Evolutionary conservation across 2,888 invertebrate genomes (phyloP).

Genomic region (Noctua pronuba): DNA sequence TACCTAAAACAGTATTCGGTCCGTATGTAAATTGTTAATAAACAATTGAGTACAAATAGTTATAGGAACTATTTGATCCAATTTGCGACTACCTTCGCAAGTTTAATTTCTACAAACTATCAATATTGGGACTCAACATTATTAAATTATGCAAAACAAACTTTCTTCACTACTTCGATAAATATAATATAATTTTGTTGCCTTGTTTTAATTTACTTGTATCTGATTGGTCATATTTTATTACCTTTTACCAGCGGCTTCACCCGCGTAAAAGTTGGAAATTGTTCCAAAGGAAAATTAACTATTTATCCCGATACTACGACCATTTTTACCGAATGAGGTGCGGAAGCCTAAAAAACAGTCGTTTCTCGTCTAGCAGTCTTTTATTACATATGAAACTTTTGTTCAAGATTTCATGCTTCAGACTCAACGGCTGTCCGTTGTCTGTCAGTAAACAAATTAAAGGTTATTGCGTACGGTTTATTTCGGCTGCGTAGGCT

Average conservation of each 20-base stretch:
- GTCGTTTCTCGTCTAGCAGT: background rate
- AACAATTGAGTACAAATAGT: constrained; percentile 50
- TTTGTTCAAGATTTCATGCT: background rate
- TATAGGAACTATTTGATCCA: constrained; percentile 56
- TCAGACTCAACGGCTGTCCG: background rate
- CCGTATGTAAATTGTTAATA: constrained; percentile 42
- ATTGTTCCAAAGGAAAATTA: background rate
- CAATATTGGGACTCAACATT: constrained; percentile 47
- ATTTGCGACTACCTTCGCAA: constrained; percentile 45
- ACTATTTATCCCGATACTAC: no score
- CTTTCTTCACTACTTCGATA: constrained; percentile 21
- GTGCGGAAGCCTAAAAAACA: background rate
- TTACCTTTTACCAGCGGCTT: no score
- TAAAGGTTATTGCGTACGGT: background rate
- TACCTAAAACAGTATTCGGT: constrained; percentile 20
- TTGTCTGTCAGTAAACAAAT: background rate
- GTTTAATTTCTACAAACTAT: constrained; percentile 54
- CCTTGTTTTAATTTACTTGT: background rate
- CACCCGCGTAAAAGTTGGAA: background rate
- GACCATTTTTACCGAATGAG: no score
- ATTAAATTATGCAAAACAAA: constrained; percentile 56
- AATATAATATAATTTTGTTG: constrained; percentile 27
- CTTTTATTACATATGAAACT: background rate
- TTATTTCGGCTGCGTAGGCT: background rate
- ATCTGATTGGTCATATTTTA: background rate